A percentile compares a stretch with the other conserved stretches of the same genome.
phyloP scores from a whole-genome alignment of 2,888 invertebrate genomes.

The Chrysotoxum bicinctum region DNA sequence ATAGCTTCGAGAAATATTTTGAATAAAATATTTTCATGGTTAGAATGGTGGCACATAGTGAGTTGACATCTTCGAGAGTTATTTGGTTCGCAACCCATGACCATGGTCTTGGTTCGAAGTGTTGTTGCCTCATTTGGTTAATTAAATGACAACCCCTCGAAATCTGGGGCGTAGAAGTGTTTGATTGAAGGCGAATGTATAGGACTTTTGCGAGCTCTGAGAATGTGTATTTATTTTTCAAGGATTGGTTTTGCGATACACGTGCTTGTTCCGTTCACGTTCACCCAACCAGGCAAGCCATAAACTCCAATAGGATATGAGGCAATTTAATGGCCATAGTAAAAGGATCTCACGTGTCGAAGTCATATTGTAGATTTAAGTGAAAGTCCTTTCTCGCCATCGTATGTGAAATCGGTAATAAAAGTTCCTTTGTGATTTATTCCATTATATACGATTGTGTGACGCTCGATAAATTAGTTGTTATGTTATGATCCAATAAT shows the following conservation, averaged over 20 bases:
- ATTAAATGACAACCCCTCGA: constrained; percentile 55
- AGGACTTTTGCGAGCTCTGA: background rate
- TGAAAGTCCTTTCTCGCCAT: constrained; percentile 14
- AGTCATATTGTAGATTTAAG: constrained; percentile 25
- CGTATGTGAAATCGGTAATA: constrained; percentile 21
- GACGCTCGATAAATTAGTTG: constrained; percentile 54
- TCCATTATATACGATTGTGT: constrained; percentile 40
- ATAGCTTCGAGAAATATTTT: constrained; percentile 67
- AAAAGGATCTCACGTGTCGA: constrained; percentile 43
- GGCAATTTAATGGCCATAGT: constrained; percentile 19
- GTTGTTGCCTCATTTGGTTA: constrained; percentile 58
- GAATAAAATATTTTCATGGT: constrained; percentile 57
- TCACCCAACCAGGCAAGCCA: background rate
- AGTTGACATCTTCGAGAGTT: constrained; percentile 58
- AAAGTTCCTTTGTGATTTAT: constrained; percentile 63
- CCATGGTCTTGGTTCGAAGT: constrained; percentile 50
- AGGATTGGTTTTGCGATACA: constrained; percentile 44
- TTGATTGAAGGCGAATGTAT: constrained; percentile 17
- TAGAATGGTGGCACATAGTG: constrained; percentile 14
- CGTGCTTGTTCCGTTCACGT: constrained; percentile 35
- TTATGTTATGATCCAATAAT: constrained; percentile 49
- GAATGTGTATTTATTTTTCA: constrained; percentile 8
- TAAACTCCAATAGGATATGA: constrained; percentile 18
- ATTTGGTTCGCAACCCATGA: constrained; percentile 56
- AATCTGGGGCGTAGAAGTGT: constrained; percentile 31